These are phyloP conservation scores for Xerus inauris DNA, from an alignment of 2,113 vertebrate genomes.

Conservation along the genomic window DNA sequence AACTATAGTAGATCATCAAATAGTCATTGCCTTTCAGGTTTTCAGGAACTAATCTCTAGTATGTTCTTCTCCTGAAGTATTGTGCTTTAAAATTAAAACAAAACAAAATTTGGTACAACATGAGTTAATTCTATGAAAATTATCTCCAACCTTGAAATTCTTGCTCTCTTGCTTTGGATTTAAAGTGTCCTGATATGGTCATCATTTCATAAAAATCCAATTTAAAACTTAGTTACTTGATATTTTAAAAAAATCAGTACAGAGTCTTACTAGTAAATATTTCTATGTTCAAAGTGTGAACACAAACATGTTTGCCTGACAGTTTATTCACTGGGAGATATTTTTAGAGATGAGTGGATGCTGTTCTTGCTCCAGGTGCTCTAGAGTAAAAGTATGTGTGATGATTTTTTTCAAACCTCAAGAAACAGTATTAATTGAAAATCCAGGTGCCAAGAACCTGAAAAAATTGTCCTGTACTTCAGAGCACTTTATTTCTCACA, in stretches of 20 bases:
- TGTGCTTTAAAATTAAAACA: constrained; percentile 49
- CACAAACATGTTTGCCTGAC: constrained; percentile 82
- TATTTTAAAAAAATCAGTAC: constrained; percentile 45
- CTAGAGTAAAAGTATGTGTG: constrained; percentile 62
- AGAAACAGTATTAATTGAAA: constrained; percentile 58
- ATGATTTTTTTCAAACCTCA: constrained; percentile 58
- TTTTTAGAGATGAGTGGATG: constrained; percentile 72
- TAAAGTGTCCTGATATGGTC: constrained; percentile 52
- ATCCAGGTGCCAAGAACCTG: constrained; percentile 55
- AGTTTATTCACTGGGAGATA: constrained; percentile 77
- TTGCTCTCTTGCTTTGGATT: constrained; percentile 6
- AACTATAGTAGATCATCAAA: constrained; percentile 24
- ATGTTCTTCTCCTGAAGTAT: constrained; percentile 13
- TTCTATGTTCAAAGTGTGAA: constrained; percentile 75
- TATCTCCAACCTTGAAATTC: not conserved
- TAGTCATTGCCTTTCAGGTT: constrained; percentile 30
- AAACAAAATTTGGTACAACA: not conserved
- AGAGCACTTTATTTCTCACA: not conserved
- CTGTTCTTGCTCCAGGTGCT: constrained; percentile 69
- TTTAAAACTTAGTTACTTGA: constrained; percentile 59
- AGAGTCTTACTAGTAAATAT: constrained; percentile 71
- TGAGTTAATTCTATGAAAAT: not conserved
- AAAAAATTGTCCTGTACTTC: not conserved
- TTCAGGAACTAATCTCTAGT: constrained; percentile 7
- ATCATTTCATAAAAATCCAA: constrained; percentile 70